Evolutionary conservation across 2,888 invertebrate genomes (phyloP).

Genomic region (Anagyrus pseudococci): DNA sequence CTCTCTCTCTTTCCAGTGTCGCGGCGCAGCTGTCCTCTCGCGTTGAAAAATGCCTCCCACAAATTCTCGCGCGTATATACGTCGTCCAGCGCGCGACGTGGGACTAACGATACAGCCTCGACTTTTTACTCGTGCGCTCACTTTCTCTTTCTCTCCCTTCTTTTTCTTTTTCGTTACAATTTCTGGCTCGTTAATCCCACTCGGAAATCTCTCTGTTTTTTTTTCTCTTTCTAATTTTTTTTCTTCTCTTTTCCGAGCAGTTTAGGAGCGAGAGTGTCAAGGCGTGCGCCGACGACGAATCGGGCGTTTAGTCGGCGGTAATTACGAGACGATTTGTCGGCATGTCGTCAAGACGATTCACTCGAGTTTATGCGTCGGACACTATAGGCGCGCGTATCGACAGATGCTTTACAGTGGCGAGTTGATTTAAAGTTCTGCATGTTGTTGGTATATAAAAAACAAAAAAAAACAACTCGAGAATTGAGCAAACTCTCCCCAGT

Average conservation of each 20-base stretch:
- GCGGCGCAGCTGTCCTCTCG: conserved; percentile 28
- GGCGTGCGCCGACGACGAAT: background rate
- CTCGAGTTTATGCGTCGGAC: background rate
- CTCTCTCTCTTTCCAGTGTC: background rate
- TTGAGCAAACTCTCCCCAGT: background rate
- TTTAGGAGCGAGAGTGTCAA: background rate
- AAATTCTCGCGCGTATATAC: conserved; percentile 16
- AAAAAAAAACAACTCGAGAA: background rate
- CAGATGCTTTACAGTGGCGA: no score
- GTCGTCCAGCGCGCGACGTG: conserved; percentile 11
- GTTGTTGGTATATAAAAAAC: background rate
- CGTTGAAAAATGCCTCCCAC: conserved; percentile 33
- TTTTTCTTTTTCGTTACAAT: conserved; percentile 16
- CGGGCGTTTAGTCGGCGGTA: background rate
- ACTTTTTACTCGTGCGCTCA: no score
- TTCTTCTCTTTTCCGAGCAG: no score
- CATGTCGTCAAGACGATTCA: background rate
- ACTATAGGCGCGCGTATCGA: no score
- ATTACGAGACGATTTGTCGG: conserved; percentile 17
- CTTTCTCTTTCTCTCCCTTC: no score
- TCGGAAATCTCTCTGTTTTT: conserved; percentile 12
- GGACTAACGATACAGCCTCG: no score
- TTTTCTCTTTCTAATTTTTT: no score
- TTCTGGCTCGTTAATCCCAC: conserved; percentile 20
- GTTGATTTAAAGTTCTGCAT: no score